Percentiles rank a stretch among this genome's conserved stretches.
Evolutionary conservation across 2,113 vertebrate genomes (phyloP).

Genomic region (Sinocyclocheilus anshuiensis): DNA sequence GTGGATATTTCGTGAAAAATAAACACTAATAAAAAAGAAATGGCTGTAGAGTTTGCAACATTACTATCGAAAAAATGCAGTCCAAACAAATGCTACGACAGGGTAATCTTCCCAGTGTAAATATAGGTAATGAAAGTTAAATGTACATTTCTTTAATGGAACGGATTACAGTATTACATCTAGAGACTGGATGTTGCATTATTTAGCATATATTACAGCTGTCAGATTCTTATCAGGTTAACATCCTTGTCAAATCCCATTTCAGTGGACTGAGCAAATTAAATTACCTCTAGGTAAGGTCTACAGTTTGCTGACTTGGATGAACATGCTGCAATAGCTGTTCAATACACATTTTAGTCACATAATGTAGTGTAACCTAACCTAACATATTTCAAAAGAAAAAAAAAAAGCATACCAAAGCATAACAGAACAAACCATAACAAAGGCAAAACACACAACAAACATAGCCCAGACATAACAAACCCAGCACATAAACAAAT

Average conservation of each 20-base stretch:
- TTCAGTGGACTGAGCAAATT: constrained; percentile 28
- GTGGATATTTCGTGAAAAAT: constrained; percentile 1
- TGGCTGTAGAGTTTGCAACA: constrained; percentile 2
- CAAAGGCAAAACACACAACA: not conserved
- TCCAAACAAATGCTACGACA: not conserved
- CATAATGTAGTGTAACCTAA: not conserved
- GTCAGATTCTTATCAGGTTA: constrained; percentile 58
- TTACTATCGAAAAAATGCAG: constrained; percentile 25
- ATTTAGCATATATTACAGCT: constrained; percentile 71
- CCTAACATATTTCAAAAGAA: not conserved
- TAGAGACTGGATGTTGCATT: constrained; percentile 55
- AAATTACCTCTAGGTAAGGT: constrained; percentile 35
- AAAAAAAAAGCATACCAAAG: not conserved
- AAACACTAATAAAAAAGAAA: constrained; percentile 34
- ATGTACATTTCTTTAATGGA: constrained; percentile 67
- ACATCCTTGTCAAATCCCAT: constrained; percentile 44
- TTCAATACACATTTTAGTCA: not conserved
- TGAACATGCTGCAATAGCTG: constrained; percentile 16
- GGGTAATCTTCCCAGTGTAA: constrained; percentile 41
- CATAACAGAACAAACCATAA: not conserved
- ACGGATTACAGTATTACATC: constrained; percentile 57
- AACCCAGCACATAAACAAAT: not conserved
- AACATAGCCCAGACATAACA: not conserved
- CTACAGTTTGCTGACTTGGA: constrained; percentile 42
- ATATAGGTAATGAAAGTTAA: constrained; percentile 45